Evolutionary conservation across 2,888 invertebrate genomes (phyloP).

Genomic region (Hyles lineata): DNA sequence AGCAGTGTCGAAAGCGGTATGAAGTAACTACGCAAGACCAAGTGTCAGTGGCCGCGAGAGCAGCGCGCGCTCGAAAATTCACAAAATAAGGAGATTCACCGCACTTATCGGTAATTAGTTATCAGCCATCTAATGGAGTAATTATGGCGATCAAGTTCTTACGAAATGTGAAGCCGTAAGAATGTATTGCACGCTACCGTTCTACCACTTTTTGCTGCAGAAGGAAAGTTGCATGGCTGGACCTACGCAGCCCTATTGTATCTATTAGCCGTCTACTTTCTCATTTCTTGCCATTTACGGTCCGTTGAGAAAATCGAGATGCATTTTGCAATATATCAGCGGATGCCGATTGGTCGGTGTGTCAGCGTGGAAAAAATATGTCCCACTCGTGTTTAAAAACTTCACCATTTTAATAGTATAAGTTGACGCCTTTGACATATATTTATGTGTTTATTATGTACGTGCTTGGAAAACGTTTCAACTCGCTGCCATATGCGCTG

Average conservation of each 20-base stretch:
- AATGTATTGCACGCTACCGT: conserved; percentile 63
- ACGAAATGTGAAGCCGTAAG: conserved; percentile 69
- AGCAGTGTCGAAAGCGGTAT: conserved; percentile 67
- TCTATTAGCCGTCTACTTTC: conserved; percentile 82
- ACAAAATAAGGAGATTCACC: conserved; percentile 47
- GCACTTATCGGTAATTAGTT: conserved; percentile 37
- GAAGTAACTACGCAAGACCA: conserved; percentile 59
- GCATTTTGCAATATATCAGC: conserved; percentile 63
- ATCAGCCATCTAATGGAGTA: conserved; percentile 62
- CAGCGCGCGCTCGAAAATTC: conserved; percentile 52
- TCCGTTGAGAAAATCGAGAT: conserved; percentile 78
- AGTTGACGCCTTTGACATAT: conserved; percentile 26
- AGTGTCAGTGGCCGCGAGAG: conserved; percentile 29
- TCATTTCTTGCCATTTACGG: conserved; percentile 82
- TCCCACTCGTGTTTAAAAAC: neutral
- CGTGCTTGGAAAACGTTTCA: conserved; percentile 19
- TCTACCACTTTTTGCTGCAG: conserved; percentile 71
- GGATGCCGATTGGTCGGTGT: conserved; percentile 36
- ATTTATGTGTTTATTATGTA: conserved; percentile 19
- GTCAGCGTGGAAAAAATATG: conserved; percentile 16
- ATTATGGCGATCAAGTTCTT: conserved; percentile 67
- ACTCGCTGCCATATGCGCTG: conserved; percentile 8
- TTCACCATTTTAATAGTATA: conserved; percentile 7
- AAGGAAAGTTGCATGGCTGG: conserved; percentile 76
- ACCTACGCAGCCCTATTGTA: conserved; percentile 82